Conservation (phyloP, 2,113 vertebrate species). For the Acanthisitta chloris region DNA sequence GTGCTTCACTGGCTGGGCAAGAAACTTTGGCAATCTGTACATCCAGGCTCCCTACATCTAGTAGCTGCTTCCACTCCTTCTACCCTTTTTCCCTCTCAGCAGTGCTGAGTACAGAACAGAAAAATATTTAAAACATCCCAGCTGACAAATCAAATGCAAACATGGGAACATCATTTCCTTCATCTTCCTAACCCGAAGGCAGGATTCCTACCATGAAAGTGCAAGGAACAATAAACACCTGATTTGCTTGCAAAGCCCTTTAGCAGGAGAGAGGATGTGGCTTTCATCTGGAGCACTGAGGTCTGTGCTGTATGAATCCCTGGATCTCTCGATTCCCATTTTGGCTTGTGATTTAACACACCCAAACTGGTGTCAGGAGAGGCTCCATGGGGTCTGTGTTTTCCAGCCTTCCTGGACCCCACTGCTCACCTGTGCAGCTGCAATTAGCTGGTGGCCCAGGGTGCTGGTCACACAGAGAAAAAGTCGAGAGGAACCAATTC, state of each 20-base stretch:
- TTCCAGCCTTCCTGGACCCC: not conserved
- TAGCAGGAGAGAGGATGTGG: not conserved
- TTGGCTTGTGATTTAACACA: not conserved
- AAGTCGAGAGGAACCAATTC: not conserved
- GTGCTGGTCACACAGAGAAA: not conserved
- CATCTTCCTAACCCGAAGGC: not conserved
- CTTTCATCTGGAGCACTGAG: not conserved
- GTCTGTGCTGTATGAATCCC: not conserved
- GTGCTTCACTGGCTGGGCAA: not conserved
- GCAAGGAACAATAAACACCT: not conserved
- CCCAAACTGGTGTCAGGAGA: rapidly evolving
- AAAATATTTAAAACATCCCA: not conserved
- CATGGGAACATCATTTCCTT: not conserved
- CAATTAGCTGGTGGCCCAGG: not conserved
- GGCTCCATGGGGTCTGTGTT: rapidly evolving
- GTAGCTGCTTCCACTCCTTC: not conserved
- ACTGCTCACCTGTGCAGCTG: not conserved
- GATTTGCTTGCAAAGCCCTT: not conserved
- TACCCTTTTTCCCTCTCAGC: not conserved
- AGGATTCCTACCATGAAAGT: not conserved
- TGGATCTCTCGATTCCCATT: not conserved
- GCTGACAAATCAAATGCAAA: not conserved
- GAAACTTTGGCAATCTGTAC: not conserved
- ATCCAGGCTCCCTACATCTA: not conserved
- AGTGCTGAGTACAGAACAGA: not conserved